Percentiles rank a stretch among this genome's conserved stretches.
Conservation (phyloP, 2,113 vertebrate species). For the Antigone vipio region DNA sequence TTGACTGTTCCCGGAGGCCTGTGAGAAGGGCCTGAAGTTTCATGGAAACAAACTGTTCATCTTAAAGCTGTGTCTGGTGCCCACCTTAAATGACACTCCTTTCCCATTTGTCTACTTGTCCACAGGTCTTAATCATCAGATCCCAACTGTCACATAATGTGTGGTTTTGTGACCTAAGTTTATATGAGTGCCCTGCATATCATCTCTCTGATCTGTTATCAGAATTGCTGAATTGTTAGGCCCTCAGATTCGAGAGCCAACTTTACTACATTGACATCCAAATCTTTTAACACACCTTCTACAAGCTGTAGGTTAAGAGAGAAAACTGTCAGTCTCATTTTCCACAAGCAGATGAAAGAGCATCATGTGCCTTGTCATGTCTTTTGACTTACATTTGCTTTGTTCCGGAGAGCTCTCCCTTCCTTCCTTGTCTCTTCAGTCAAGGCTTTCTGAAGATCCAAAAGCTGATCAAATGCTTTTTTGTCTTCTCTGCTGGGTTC, state of each 20-base stretch:
- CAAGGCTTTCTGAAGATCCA: constrained; percentile 78
- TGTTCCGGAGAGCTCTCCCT: constrained; percentile 81
- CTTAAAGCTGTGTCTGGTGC: not conserved
- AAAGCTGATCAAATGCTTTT: constrained; percentile 78
- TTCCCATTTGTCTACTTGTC: not conserved
- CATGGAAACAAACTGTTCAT: not conserved
- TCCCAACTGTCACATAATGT: not conserved
- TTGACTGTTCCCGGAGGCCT: constrained; percentile 38
- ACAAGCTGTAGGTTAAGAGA: not conserved
- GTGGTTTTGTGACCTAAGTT: not conserved
- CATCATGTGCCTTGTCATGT: not conserved
- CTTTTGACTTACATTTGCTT: constrained; percentile 76
- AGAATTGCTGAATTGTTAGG: not conserved
- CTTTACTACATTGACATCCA: not conserved
- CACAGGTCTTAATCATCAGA: not conserved
- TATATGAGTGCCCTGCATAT: not conserved
- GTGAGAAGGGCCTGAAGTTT: constrained; percentile 69
- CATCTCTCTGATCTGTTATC: not conserved
- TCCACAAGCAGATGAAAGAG: not conserved
- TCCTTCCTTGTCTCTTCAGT: constrained; percentile 65
- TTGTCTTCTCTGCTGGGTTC: constrained; percentile 84
- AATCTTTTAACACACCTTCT: not conserved
- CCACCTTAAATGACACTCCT: not conserved
- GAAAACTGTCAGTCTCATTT: not conserved
- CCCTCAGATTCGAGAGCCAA: not conserved